Base-by-base conservation (phyloP, 2,113 vertebrate genomes). In the Cyprinodon tularosa region DNA sequence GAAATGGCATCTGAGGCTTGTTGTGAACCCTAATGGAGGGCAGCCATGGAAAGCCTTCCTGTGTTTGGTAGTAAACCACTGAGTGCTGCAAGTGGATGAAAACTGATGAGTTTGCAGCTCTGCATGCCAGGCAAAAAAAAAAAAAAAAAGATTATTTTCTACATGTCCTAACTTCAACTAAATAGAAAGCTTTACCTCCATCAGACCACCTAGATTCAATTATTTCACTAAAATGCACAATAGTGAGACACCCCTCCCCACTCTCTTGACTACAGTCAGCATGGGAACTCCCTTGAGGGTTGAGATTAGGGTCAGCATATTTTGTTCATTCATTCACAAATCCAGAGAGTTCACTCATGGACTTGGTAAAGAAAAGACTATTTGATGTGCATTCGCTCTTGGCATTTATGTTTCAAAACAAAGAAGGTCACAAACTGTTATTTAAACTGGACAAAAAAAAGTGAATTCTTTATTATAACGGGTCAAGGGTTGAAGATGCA, bases 11-110 rank as follows among this genome's bases (percentile, higher is more conserved):
- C 74, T 93, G 90, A 90, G 84, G 61, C 80, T 81, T 84, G 82
- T 78, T 86, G 80, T 68, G 78, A 76, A 86, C 84, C 12, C 84
- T 93, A 93, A 91, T 92, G 89, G 85, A 80, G 84, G 81, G 88
- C 93, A 92, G 89, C 68, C 83, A 70, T 44, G 62, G 90, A 90
- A 90, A 78, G 82, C 42, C 78, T 89, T 90, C 85, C 86, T 90
- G 84, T 87, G 45, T 68, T 53, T 66, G 72, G 80, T 57, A 80
- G 73, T 85, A 78, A 82, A 86, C 66, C 69, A 44, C 71, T 78
- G 64, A 80, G 48, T 78, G 60, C n/a, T 4, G 62, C 44, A 40
- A 50, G 77, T 68, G 68, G 80, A 83, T 13, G 76, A 77, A 67
- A 68, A 78, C 38, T 75, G 77, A 85, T 78, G 72, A 81, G 57